These are phyloP conservation scores for Spea hammondii DNA, from an alignment of 2,797 vertebrate genomes.

Conservation along the genomic window DNA sequence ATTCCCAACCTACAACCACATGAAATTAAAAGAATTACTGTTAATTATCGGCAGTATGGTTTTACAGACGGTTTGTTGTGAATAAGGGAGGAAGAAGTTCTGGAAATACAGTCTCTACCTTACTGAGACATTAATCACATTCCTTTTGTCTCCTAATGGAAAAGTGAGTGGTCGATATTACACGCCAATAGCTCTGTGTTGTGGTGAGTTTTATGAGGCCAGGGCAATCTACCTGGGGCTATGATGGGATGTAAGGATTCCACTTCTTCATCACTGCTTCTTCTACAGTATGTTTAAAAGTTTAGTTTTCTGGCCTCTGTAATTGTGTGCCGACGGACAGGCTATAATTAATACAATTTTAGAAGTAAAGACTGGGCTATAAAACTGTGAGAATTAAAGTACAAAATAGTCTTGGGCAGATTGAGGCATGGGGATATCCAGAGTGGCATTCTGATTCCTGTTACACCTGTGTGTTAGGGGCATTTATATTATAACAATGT, in stretches of 20 bases:
- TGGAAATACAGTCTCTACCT: constrained; percentile 1
- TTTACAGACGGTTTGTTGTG: too few species aligned
- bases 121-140: constrained; percentile 41
- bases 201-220: constrained; percentile 42
- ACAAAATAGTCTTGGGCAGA: constrained; percentile 19
- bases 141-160: constrained; percentile 51
- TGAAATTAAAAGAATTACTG: too few species aligned
- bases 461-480: neutral
- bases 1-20: too few species aligned
- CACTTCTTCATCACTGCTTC: constrained; percentile 12
- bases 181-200: constrained; percentile 43
- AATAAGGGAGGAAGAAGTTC: neutral
- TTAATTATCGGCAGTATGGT: too few species aligned
- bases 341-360: constrained; percentile 41
- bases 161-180: constrained; percentile 44
- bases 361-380: constrained; percentile 23
- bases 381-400: constrained; percentile 32
- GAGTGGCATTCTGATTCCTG: constrained; percentile 1
- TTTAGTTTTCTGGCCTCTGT: constrained; percentile 43
- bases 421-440: neutral
- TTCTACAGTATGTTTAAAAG: constrained; percentile 23
- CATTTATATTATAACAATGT: neutral
- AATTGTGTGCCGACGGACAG: constrained; percentile 43
- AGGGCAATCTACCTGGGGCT: constrained; percentile 33
- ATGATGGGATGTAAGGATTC: constrained; percentile 29